phyloP scores from a whole-genome alignment of 2,888 invertebrate species.

The Sepiola atlantica region DNA sequence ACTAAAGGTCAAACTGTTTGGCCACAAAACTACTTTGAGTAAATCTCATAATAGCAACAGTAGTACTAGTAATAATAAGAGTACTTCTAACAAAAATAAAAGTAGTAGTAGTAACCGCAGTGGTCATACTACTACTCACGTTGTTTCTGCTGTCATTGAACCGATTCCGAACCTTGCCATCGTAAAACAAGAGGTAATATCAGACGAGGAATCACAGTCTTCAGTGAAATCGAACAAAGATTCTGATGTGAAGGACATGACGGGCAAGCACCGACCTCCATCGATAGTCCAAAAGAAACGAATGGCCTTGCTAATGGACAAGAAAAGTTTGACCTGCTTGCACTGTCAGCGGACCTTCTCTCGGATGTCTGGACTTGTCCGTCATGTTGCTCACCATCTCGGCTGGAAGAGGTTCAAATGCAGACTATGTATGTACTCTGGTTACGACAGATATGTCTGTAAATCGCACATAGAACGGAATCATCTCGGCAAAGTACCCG shows the following conservation, averaged over 20 bases:
- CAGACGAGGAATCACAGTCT: background rate
- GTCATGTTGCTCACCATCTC: slow-evolving; percentile 83
- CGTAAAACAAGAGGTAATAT: slow-evolving; percentile 32
- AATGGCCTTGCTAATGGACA: slow-evolving; percentile 66
- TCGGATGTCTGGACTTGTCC: slow-evolving; percentile 81
- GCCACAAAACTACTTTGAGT: background rate
- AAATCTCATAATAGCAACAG: background rate
- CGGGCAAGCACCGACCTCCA: slow-evolving; percentile 39
- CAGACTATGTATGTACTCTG: slow-evolving; percentile 80
- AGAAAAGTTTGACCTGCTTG: slow-evolving; percentile 63
- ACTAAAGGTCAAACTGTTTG: slow-evolving; percentile 38
- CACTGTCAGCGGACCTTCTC: slow-evolving; percentile 75
- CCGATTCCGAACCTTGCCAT: background rate
- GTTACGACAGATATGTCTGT: slow-evolving; percentile 65
- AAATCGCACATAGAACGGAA: slow-evolving; percentile 62
- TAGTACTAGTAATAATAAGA: too few relatives aligned
- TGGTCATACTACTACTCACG: background rate
- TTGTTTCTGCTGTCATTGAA: background rate
- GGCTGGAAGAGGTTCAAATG: slow-evolving; percentile 86
- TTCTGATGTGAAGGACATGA: slow-evolving; percentile 23
- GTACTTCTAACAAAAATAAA: background rate
- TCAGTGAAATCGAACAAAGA: background rate
- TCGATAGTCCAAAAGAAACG: slow-evolving; percentile 55
- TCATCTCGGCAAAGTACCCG: slow-evolving; percentile 56
- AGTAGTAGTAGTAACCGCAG: background rate